A percentile compares a stretch with the other conserved stretches of the same genome.
Conservation (phyloP, 2,888 invertebrate species). For the Drosophila austrosaltans region DNA sequence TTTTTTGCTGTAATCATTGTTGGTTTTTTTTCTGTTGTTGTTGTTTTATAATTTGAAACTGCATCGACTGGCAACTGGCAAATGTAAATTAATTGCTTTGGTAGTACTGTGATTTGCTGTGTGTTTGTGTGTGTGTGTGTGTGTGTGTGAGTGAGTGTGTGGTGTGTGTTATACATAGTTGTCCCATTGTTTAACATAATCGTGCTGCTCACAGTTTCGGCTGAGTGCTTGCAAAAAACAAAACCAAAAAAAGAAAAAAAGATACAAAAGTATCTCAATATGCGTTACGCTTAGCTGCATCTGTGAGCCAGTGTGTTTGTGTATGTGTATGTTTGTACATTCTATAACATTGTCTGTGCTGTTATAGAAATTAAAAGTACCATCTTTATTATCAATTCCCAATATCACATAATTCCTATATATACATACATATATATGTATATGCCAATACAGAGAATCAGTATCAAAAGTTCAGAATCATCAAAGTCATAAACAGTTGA, state of each 20-base stretch:
- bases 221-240: slow-evolving; percentile 36
- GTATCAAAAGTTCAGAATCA: slow-evolving; percentile 18
- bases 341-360: slow-evolving; percentile 4
- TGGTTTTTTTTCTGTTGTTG: neutral
- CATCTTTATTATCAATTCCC: slow-evolving; percentile 67
- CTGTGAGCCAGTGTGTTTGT: slow-evolving; percentile 6
- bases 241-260: slow-evolving; percentile 26
- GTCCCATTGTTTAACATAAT: slow-evolving; percentile 50
- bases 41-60: neutral
- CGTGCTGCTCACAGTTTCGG: slow-evolving; percentile 51
- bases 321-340: slow-evolving; percentile 15
- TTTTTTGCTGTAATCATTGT: neutral
- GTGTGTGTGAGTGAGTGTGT: slow-evolving; percentile 7
- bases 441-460: slow-evolving; percentile 46
- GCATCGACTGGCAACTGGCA: slow-evolving; percentile 23
- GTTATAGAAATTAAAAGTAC: slow-evolving; percentile 56
- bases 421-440: too few relatives aligned
- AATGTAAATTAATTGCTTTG: slow-evolving; percentile 54
- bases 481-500: slow-evolving; percentile 15
- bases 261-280: slow-evolving; percentile 53
- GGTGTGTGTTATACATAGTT: slow-evolving; percentile 31
- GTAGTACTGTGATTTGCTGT: slow-evolving; percentile 18
- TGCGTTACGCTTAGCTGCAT: slow-evolving; percentile 75
- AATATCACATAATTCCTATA: slow-evolving; percentile 38
- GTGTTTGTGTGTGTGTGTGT: slow-evolving; percentile 6